Conservation (phyloP, 2,113 vertebrate species). For the Pseudopodoces humilis region DNA sequence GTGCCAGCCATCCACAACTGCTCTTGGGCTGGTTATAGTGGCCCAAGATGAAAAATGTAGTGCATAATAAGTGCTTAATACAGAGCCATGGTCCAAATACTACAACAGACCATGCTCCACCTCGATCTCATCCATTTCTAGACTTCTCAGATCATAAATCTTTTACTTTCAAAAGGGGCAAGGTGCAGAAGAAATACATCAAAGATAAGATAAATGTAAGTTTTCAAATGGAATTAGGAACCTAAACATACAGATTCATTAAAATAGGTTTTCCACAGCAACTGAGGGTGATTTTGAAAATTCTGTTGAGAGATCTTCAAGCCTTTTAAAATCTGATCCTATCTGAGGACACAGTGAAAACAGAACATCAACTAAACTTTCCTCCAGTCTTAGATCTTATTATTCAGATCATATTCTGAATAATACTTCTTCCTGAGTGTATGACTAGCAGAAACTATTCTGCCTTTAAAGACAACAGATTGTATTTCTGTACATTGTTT, state of each 20-base stretch:
- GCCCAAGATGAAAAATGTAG: neutral
- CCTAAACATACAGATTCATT: neutral
- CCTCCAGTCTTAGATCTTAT: neutral
- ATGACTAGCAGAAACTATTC: neutral
- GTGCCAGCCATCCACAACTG: neutral
- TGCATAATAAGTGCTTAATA: neutral
- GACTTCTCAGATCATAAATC: neutral
- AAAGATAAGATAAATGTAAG: neutral
- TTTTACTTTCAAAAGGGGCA: neutral
- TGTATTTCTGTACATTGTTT: neutral
- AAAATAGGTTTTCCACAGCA: neutral
- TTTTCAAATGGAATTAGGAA: neutral
- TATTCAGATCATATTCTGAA: neutral
- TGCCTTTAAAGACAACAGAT: neutral
- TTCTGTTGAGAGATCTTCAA: neutral
- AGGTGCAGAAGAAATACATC: neutral
- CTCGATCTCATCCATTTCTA: neutral
- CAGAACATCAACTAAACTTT: neutral
- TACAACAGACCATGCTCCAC: neutral
- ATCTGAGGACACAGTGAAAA: neutral
- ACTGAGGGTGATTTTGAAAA: neutral
- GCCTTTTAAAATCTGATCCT: neutral
- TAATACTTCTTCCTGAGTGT: neutral
- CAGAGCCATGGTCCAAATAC: neutral
- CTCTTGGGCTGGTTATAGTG: neutral